Percentiles rank a stretch among this genome's conserved stretches.
Conservation (phyloP, 1,140 invertebrate species). For the Andrena cerasifolii region DNA sequence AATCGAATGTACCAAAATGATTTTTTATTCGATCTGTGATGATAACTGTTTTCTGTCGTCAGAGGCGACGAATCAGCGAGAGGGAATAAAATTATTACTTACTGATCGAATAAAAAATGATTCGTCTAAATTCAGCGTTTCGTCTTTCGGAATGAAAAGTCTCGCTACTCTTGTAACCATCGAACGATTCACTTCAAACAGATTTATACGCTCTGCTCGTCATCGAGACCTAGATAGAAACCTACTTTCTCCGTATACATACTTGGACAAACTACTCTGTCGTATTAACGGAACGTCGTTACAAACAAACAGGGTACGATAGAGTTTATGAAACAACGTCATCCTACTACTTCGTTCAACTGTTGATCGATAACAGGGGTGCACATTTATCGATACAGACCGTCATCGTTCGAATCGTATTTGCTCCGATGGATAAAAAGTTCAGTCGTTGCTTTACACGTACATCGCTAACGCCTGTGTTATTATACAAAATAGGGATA, state of each 20-base stretch:
- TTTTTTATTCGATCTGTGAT: slow-evolving; percentile 20
- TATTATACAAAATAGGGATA: neutral
- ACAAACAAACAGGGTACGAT: neutral
- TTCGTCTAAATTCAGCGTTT: slow-evolving; percentile 10
- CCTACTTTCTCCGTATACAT: slow-evolving; percentile 16
- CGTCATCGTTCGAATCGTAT: too few species aligned
- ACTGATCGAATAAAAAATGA: slow-evolving; percentile 27
- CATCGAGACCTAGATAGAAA: slow-evolving; percentile 7
- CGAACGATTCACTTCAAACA: slow-evolving; percentile 16
- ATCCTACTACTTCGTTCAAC: slow-evolving; percentile 5
- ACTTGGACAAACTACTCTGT: slow-evolving; percentile 24
- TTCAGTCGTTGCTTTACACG: neutral
- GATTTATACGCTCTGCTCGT: slow-evolving; percentile 5
- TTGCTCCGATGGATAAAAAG: too few species aligned
- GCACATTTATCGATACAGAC: neutral
- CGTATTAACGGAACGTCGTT: slow-evolving; percentile 2
- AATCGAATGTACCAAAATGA: slow-evolving; percentile 8
- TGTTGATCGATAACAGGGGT: neutral
- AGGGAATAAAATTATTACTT: too few species aligned
- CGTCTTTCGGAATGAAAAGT: slow-evolving; percentile 24
- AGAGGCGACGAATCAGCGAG: too few species aligned
- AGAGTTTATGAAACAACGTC: neutral
- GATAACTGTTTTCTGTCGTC: too few species aligned
- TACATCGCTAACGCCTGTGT: neutral
- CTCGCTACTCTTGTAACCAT: slow-evolving; percentile 30